Conservation (phyloP, 2,113 vertebrate genomes). For the Fregata magnificens region DNA sequence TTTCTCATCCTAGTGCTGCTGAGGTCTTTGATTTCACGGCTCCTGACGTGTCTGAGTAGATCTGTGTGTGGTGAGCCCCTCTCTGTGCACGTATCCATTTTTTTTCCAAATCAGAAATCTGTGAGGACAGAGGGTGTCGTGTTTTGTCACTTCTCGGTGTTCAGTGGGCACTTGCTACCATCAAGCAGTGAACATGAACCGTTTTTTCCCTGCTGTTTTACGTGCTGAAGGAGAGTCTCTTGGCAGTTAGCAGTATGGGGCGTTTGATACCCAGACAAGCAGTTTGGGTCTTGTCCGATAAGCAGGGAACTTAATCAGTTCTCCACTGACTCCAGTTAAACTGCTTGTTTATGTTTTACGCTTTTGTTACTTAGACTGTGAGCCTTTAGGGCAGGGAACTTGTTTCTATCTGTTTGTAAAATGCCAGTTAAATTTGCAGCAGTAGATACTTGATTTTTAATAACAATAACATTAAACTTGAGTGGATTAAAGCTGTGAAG, state of each 20-base stretch:
- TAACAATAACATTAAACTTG: not conserved
- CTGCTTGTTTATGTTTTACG: not conserved
- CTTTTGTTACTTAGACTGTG: not conserved
- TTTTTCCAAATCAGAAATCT: too few species aligned
- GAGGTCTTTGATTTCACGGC: not conserved
- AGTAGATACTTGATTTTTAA: not conserved
- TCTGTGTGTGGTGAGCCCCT: not conserved
- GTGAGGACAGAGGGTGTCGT: not conserved
- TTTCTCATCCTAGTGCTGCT: not conserved
- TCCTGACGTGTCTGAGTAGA: not conserved
- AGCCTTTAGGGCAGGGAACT: not conserved
- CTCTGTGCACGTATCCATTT: accelerated
- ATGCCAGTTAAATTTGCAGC: not conserved
- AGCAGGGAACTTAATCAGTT: too few species aligned
- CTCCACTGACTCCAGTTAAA: not conserved
- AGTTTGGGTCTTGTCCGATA: not conserved
- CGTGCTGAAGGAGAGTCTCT: not conserved
- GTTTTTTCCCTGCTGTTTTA: not conserved
- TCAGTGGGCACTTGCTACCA: not conserved
- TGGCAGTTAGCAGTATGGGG: not conserved
- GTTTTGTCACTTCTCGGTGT: not conserved
- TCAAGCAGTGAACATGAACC: accelerated
- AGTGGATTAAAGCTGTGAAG: not conserved
- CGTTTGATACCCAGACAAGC: too few species aligned
- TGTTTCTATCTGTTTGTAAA: not conserved